These are phyloP conservation scores for Odocoileus virginianus DNA, from an alignment of 2,113 vertebrate species.

Conservation along the genomic window DNA sequence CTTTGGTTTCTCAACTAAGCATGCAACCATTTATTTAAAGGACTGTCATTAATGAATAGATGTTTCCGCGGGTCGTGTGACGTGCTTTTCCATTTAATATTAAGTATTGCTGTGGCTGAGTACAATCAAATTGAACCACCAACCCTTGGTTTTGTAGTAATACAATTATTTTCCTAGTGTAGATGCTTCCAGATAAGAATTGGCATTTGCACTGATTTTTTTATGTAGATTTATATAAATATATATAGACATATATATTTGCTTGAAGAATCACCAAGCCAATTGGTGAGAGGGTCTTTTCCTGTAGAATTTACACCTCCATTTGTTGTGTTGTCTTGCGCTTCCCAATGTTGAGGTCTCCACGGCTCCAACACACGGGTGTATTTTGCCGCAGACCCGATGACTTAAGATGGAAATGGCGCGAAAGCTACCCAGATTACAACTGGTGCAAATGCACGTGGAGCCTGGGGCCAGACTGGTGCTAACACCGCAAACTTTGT, in stretches of 20 bases:
- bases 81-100: constrained; percentile 80
- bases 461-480: constrained; percentile 74
- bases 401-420: constrained; percentile 68
- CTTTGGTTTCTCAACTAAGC: constrained; percentile 84
- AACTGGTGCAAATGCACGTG: constrained; percentile 71
- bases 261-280: constrained; percentile 73
- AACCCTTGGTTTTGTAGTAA: constrained; percentile 82
- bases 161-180: constrained; percentile 80
- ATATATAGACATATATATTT: constrained; percentile 81
- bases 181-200: constrained; percentile 81
- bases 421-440: constrained; percentile 61
- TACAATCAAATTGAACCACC: constrained; percentile 82
- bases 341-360: constrained; percentile 74
- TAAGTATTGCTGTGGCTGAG: constrained; percentile 82
- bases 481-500: constrained; percentile 75
- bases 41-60: constrained; percentile 81
- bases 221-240: constrained; percentile 78
- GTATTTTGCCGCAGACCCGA: constrained; percentile 72
- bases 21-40: constrained; percentile 81
- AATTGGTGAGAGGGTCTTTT: constrained; percentile 79
- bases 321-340: constrained; percentile 76
- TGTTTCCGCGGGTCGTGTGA: constrained; percentile 81
- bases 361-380: constrained; percentile 72
- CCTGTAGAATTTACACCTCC: constrained; percentile 71
- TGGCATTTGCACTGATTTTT: constrained; percentile 81